Evolutionary conservation across 1,140 invertebrate genomes (phyloP), one percentile per base, ranked within the genome.

Genomic region (Drosophila takahashii): DNA sequence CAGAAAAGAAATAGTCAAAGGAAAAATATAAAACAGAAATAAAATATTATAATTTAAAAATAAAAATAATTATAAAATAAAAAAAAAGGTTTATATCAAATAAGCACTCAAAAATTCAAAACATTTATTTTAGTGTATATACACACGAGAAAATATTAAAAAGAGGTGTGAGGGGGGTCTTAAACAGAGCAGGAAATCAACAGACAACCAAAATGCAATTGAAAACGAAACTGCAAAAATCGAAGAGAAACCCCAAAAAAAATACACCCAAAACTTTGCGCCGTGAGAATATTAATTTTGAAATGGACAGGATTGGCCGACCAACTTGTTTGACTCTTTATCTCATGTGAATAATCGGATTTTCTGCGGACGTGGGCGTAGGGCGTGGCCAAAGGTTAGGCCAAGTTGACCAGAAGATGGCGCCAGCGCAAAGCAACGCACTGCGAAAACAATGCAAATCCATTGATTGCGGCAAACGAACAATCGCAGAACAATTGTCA

Each of bases 231-330:
- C 71, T 79, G 66, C 65, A 67, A 51, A 84, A 54, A 53, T 18
- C 53, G 53, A 53, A 26, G 36, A 41, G 39, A 42, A 56, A 54
- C 76, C 45, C 22, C 41, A 59, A 59, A 59, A 59, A 70, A 65
- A 42, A 42, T 8, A 29, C 7, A 29, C 7, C 41, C 22, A 61
- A 50, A 67, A 76, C 53, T 57, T 44, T 44, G 66, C 39, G 83
- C 72, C 79, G 84, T 89, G 84, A 89, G 84, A 89, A 89, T 89
- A 77, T 77, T 89, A 87, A 89, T 89, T 79, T 67, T 27, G 0
- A 48, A 56, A 45, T 32, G 9, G 9, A 5, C 26, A 42, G 22
- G 41, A 32, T 51, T 22, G n/a, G 13, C 44, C 27, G 50, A 73
- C 75, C 75, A 69, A 65, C 41, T 58, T 62, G 54, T 48, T 61